Conservation (phyloP, 2,888 invertebrate species). For the Melieria picta region DNA sequence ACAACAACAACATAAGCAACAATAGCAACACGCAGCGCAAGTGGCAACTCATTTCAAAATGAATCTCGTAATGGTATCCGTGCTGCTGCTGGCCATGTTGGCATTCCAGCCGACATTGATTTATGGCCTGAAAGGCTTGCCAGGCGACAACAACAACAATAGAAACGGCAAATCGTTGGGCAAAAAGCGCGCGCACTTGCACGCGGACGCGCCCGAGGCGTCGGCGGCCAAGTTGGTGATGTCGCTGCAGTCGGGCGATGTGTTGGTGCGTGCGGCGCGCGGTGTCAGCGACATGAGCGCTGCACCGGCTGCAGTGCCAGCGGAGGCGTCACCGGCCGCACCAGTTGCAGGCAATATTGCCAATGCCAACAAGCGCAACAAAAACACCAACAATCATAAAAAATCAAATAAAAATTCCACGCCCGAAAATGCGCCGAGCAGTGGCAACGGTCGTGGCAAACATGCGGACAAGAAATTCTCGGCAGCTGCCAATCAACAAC, state of each 20-base stretch:
- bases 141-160: slow-evolving; percentile 27
- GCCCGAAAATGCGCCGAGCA: slow-evolving; percentile 22
- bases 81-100: slow-evolving; percentile 53
- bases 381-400: slow-evolving; percentile 58
- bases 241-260: slow-evolving; percentile 44
- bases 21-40: slow-evolving; percentile 26
- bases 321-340: slow-evolving; percentile 24
- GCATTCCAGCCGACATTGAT: slow-evolving; percentile 55
- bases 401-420: slow-evolving; percentile 53
- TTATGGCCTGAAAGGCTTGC: slow-evolving; percentile 52
- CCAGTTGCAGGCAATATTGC: slow-evolving; percentile 39
- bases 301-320: slow-evolving; percentile 27
- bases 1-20: slow-evolving; percentile 29
- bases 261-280: slow-evolving; percentile 56
- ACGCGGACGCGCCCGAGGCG: slow-evolving; percentile 17
- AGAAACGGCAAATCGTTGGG: slow-evolving; percentile 24
- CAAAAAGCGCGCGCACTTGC: slow-evolving; percentile 18
- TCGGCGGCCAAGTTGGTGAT: slow-evolving; percentile 44
- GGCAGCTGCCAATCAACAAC: slow-evolving; percentile 44
- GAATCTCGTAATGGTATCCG: slow-evolving; percentile 52
- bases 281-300: slow-evolving; percentile 42
- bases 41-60: slow-evolving; percentile 46
- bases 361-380: slow-evolving; percentile 54
- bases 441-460: slow-evolving; percentile 40
- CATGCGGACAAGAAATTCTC: slow-evolving; percentile 47